Base-by-base conservation (phyloP, 1,140 invertebrate species). In the Saxidomus purpurata region DNA sequence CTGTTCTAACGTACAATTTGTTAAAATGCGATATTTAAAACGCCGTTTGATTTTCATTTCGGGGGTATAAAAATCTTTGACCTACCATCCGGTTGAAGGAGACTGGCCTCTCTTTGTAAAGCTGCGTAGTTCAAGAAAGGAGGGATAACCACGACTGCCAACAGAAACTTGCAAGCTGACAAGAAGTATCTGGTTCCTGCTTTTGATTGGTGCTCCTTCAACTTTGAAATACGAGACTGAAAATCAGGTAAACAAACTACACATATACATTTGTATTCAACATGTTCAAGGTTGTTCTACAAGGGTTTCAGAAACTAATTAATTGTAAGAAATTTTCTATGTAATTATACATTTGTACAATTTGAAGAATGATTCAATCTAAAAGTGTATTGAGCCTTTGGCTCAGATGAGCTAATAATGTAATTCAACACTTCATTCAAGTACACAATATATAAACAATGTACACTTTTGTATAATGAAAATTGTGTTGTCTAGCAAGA, bases 121-220 rank as follows among this genome's bases (percentile, higher is more conserved):
- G 94, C 91, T 22, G 94, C 93, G 82, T 94, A 95, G 79, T 95
- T 95, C 0, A 95, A 81, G 67, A 95, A 94, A 47, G 94, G 94
- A 4, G 94, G 94, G 36, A 94, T 82, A 22, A 94, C 82, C n/a
- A 94, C 52, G 19, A 94, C 61, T 4, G 86, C 36, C 0, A 92
- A 11, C 11, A 91, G 25, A 49, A 87, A 25, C 40, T 90, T 90
- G 25, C 80, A 77, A n/a, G 34, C 40, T n/a, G 87, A 76, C 13
- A 84, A 19, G 13, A 84, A 6, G 34, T 89, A 79, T 36, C 52
- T 36, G 6, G 59, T 59, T 25, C 67, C 52, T 6, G 79, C 22
- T 28, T 77, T 83, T 28, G 87, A 76, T 34, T 89, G 87, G 34
- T 71, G 47, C 25, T 89, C 87, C 40, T 84, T 89, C 13, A 89